A percentile compares a stretch with the other conserved stretches of the same genome.
These are phyloP conservation scores for Criorhina ranunculi DNA, from an alignment of 2,888 invertebrate genomes.

Conservation along the genomic window DNA sequence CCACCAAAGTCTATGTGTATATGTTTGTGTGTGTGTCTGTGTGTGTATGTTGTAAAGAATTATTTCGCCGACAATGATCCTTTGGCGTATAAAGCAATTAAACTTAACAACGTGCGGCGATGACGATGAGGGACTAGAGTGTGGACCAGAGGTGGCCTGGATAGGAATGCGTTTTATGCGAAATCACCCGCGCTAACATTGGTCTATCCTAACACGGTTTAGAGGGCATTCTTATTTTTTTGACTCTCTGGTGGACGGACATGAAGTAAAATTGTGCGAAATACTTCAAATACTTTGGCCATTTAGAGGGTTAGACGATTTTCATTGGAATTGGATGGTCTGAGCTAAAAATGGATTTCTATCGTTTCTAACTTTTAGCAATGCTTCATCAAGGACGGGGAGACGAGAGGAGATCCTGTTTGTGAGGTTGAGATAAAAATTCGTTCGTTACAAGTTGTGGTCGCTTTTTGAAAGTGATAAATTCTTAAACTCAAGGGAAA, in stretches of 20 bases:
- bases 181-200: constrained; percentile 57
- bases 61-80: constrained; percentile 70
- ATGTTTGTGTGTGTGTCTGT: constrained; percentile 8
- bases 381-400: not conserved
- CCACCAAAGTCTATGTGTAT: constrained; percentile 36
- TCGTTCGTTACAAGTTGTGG: constrained; percentile 39
- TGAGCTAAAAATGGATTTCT: constrained; percentile 4
- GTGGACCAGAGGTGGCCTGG: constrained; percentile 20
- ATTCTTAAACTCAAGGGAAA: constrained; percentile 28
- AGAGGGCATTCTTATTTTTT: constrained; percentile 12
- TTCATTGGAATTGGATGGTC: too few species aligned
- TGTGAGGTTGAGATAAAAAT: constrained; percentile 6
- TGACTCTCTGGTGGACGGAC: constrained; percentile 24
- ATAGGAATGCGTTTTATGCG: constrained; percentile 74
- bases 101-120: constrained; percentile 62
- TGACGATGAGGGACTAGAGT: not conserved
- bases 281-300: constrained; percentile 60
- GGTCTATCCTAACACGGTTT: constrained; percentile 19
- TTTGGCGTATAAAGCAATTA: constrained; percentile 75
- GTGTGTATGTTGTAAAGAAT: constrained; percentile 39
- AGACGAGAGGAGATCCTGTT: not conserved
- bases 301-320: constrained; percentile 54
- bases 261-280: constrained; percentile 66
- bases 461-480: constrained; percentile 15
- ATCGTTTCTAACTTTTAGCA: constrained; percentile 7